Evolutionary conservation across 2,888 invertebrate genomes (phyloP).

Genomic region (Invenusta paracnida): DNA sequence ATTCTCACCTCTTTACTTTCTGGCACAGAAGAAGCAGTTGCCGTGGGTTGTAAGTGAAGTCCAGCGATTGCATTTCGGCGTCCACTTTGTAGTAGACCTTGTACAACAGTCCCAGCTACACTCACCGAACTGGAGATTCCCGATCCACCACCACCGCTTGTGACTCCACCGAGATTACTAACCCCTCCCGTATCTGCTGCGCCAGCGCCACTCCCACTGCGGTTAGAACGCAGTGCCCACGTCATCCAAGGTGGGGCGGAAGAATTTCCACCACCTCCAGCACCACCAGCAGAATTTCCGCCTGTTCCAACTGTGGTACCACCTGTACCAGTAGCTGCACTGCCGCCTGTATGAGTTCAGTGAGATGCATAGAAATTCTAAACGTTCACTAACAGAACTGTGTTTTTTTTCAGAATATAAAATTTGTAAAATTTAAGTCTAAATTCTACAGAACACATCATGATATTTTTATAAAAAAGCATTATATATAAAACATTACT

Average conservation of each 20-base stretch:
- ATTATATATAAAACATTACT: no score
- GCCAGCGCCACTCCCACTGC: neutral
- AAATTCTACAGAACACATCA: no score
- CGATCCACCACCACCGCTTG: neutral
- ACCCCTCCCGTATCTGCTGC: neutral
- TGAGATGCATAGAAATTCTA: no score
- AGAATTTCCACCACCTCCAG: neutral
- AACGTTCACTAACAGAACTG: no score
- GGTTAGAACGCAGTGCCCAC: neutral
- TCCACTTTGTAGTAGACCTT: constrained; percentile 10
- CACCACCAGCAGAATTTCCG: neutral
- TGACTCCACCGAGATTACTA: neutral
- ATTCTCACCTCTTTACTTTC: neutral
- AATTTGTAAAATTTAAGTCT: no score
- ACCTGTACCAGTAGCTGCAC: neutral
- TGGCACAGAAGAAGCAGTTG: neutral
- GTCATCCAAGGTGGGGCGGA: constrained; percentile 5
- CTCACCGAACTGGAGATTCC: neutral
- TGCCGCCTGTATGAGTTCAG: neutral
- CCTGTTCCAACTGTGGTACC: neutral
- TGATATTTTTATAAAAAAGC: no score
- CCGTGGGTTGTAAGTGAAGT: neutral
- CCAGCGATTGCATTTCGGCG: constrained; percentile 3
- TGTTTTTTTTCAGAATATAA: no score
- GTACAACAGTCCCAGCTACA: constrained; percentile 1